Evolutionary conservation across 2,113 vertebrate species (phyloP).

Genomic region (Sebastes schlegelii): DNA sequence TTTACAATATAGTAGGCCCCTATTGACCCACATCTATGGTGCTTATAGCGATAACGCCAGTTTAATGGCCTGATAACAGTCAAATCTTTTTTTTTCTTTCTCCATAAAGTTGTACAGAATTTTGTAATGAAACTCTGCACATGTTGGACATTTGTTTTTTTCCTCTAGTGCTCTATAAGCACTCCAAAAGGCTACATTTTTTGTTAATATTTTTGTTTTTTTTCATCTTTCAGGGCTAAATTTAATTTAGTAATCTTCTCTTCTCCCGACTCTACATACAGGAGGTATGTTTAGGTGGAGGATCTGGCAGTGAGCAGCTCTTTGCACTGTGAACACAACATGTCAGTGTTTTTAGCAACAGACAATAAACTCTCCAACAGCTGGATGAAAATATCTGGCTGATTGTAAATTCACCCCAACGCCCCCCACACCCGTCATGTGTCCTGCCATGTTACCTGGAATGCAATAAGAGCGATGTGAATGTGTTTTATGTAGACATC

Average conservation of each 20-base stretch:
- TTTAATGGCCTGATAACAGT: no score
- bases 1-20: no score
- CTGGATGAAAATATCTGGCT: no score
- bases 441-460: constrained; percentile 75
- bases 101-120: constrained; percentile 3
- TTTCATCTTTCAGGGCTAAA: constrained; percentile 8
- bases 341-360: constrained; percentile 24
- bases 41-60: no score
- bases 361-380: not conserved
- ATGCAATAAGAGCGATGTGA: constrained; percentile 87
- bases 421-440: not conserved
- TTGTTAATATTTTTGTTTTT: not conserved
- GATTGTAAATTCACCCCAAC: no score
- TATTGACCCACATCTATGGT: no score
- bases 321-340: constrained; percentile 28
- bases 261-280: not conserved
- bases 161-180: not conserved
- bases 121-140: not conserved
- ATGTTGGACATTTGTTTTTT: not conserved
- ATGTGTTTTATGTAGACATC: constrained; percentile 72
- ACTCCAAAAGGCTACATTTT: not conserved
- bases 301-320: not conserved
- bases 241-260: not conserved
- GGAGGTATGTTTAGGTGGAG: constrained; percentile 11
- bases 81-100: not conserved